phyloP scores from a whole-genome alignment of 2,888 invertebrate genomes.

The Phanerotoma sp. region DNA sequence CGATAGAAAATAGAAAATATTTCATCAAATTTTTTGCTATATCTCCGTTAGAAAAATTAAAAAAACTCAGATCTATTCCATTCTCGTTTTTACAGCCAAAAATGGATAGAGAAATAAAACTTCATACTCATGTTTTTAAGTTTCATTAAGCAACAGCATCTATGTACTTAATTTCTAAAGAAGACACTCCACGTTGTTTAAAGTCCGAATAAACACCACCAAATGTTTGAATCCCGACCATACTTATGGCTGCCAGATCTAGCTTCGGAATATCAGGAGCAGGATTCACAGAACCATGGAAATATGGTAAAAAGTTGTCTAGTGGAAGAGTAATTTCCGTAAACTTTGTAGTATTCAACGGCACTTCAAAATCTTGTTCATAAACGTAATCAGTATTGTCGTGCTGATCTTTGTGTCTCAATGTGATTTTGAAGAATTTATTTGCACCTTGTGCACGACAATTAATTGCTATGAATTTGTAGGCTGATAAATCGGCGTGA shows the following conservation, averaged over 20 bases:
- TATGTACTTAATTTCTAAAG: slow-evolving; percentile 69
- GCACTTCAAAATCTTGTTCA: slow-evolving; percentile 61
- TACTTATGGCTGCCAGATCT: slow-evolving; percentile 63
- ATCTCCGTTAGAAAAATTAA: no score
- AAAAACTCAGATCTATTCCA: no score
- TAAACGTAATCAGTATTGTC: slow-evolving; percentile 64
- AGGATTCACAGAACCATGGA: slow-evolving; percentile 63
- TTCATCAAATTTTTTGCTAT: no score
- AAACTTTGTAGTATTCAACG: no score
- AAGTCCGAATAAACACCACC: slow-evolving; percentile 67
- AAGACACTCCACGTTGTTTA: slow-evolving; percentile 67
- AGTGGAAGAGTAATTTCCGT: slow-evolving; percentile 59
- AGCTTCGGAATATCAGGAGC: slow-evolving; percentile 62
- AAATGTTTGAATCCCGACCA: slow-evolving; percentile 66
- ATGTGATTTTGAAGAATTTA: slow-evolving; percentile 64
- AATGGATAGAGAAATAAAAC: no score
- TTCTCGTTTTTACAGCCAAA: no score
- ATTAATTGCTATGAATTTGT: slow-evolving; percentile 59
- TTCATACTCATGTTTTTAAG: no score
- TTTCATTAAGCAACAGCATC: no score
- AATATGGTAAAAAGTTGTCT: slow-evolving; percentile 65
- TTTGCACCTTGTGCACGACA: slow-evolving; percentile 65
- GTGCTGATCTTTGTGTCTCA: slow-evolving; percentile 63
- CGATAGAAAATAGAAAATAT: no score
- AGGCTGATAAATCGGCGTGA: slow-evolving; percentile 60